Conservation (phyloP, 2,888 invertebrate species). For the Anticlea derivata region DNA sequence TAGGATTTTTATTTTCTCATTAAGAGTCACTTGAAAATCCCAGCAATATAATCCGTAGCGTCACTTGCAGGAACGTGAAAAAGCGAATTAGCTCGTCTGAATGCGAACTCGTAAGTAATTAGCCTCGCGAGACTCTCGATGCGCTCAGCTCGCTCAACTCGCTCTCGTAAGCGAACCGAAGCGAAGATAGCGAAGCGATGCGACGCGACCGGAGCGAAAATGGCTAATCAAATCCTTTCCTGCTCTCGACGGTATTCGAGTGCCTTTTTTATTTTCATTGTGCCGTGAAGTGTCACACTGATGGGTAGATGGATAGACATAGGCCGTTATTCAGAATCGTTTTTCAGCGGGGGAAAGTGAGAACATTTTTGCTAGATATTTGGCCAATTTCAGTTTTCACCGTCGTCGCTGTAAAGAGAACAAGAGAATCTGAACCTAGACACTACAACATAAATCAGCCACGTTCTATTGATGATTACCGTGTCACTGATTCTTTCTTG, state of each 20-base stretch:
- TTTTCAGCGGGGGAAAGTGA: slow-evolving; percentile 26
- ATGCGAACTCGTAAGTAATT: slow-evolving; percentile 82
- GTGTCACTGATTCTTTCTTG: too few relatives aligned
- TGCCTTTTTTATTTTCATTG: slow-evolving; percentile 78
- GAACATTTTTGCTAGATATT: slow-evolving; percentile 18
- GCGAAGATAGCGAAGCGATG: slow-evolving; percentile 76
- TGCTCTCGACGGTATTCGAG: slow-evolving; percentile 73
- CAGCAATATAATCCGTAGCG: slow-evolving; percentile 35
- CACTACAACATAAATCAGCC: neutral
- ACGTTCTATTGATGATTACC: neutral
- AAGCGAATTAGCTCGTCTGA: slow-evolving; percentile 79
- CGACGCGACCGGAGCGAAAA: slow-evolving; percentile 73
- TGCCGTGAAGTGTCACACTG: slow-evolving; percentile 74
- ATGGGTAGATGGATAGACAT: slow-evolving; percentile 50
- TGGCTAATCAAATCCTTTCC: slow-evolving; percentile 83
- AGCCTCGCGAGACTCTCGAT: slow-evolving; percentile 82
- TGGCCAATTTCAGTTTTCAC: slow-evolving; percentile 8
- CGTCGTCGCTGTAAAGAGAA: neutral
- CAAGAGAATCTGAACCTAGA: neutral
- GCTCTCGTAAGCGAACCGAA: slow-evolving; percentile 74
- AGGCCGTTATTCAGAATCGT: slow-evolving; percentile 33
- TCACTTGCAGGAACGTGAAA: slow-evolving; percentile 73
- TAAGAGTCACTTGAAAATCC: slow-evolving; percentile 35
- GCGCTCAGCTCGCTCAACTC: slow-evolving; percentile 50
- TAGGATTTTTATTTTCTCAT: slow-evolving; percentile 32